These are phyloP conservation scores for Boloria euphrosyne DNA, from an alignment of 2,888 invertebrate genomes.

Conservation along the genomic window DNA sequence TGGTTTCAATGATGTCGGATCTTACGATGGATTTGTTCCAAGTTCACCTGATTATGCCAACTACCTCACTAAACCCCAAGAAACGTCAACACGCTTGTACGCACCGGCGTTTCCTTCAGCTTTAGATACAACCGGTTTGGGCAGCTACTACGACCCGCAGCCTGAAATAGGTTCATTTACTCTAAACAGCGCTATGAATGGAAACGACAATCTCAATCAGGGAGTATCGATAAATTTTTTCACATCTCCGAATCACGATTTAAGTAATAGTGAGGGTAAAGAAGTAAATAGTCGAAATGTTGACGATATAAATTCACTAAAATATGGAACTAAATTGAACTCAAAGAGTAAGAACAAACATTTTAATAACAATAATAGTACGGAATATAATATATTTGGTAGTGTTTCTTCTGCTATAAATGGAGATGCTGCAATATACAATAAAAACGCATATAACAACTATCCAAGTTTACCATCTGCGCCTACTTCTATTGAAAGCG, in stretches of 20 bases:
- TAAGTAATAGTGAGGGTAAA: conserved; percentile 50
- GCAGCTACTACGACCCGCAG: conserved; percentile 54
- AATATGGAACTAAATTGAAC: conserved; percentile 69
- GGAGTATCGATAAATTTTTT: conserved; percentile 56
- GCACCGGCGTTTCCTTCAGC: conserved; percentile 73
- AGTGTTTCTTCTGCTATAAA: conserved; percentile 46
- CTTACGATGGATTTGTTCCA: conserved; percentile 70
- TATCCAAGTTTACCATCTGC: conserved; percentile 25
- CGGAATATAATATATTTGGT: conserved; percentile 53
- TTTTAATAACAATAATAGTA: conserved; percentile 52
- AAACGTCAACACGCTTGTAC: conserved; percentile 63
- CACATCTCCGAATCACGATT: conserved; percentile 54
- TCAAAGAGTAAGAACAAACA: conserved; percentile 56
- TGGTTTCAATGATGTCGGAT: conserved; percentile 73
- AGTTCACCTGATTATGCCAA: conserved; percentile 70
- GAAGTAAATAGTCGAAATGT: conserved; percentile 47
- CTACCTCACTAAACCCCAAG: conserved; percentile 57
- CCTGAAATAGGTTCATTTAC: conserved; percentile 51
- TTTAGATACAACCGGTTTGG: conserved; percentile 57
- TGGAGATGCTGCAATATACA: conserved; percentile 27
- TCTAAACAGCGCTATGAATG: conserved; percentile 49
- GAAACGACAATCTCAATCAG: conserved; percentile 59
- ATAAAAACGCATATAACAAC: conserved; percentile 32
- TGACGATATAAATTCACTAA: conserved; percentile 55
- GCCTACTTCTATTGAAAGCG: conserved; percentile 20